Evolutionary conservation across 2,113 vertebrate species (phyloP).

Genomic region (Callorhinus ursinus): DNA sequence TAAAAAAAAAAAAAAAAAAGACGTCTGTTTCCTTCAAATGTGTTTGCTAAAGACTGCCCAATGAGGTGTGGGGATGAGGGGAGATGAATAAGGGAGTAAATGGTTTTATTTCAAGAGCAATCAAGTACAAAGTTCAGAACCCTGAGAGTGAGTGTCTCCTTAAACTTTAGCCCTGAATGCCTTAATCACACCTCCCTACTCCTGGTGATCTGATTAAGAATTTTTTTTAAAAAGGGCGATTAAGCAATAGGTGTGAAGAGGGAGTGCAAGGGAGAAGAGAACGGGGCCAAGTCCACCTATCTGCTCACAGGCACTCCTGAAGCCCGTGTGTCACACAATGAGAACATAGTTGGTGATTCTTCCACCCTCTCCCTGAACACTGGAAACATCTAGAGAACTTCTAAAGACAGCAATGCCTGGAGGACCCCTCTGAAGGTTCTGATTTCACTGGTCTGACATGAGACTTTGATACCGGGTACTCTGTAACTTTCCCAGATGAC

Average conservation of each 20-base stretch:
- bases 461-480: too few species aligned
- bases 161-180: not conserved
- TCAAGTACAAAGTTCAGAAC: not conserved
- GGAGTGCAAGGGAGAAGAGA: not conserved
- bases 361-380: not conserved
- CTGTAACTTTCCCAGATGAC: not conserved
- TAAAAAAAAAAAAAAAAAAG: not conserved
- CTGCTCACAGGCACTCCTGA: not conserved
- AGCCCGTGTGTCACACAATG: not conserved
- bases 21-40: not conserved
- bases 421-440: not conserved
- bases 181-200: not conserved
- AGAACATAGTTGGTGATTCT: not conserved
- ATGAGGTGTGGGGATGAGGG: not conserved
- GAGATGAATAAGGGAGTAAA: not conserved
- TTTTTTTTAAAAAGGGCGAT: not conserved
- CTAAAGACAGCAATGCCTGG: not conserved
- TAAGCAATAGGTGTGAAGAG: not conserved
- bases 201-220: not conserved
- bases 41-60: not conserved
- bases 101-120: not conserved
- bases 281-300: accelerated
- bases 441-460: not conserved
- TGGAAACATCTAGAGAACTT: not conserved
- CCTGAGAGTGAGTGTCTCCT: not conserved